Evolutionary conservation across 2,888 invertebrate species (phyloP), one percentile per base, ranked within the genome.

Genomic region (Athalia cordata): DNA sequence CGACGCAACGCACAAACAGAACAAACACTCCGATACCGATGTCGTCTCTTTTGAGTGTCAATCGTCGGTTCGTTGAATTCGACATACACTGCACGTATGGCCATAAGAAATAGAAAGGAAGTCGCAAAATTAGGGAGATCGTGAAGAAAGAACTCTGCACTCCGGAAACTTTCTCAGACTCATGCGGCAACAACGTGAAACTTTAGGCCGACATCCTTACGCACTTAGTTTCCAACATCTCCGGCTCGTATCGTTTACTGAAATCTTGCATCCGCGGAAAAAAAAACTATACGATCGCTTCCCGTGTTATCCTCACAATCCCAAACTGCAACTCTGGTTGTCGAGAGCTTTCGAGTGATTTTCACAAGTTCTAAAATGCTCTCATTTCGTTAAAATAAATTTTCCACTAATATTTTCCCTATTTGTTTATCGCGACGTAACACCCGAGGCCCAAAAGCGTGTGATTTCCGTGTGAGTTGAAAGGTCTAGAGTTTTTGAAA

Each of bases 1-100:
- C 29, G 52, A 11, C 7, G 52, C 52, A 11, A 7, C 52, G 11
- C 52, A 2, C 8, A 29, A 29, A 29, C 29, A 29, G 29, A 29
- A 29, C 29, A 29, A 29, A 29, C 29, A 13, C 7, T 72, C 29
- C 59, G 9, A 3, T 57, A 13, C 15, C 47, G n/a, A 52, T 45
- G 70, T 74, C 29, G 62, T 45, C 45, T 61, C 62, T 75, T 29
- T 64, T 52, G 75, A 64, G 15, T 75, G 75, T 75, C 75, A 75
- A 75, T 75, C 75, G 49, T 47, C 64, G 75, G 49, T 75, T 75
- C 75, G 72, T 72, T 59, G 50, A 61, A 62, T 75, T 64, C 52
- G 75, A 62, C 4, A 7, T 49, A 62, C 29, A 29, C n/a, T 9
- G 8, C 45, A 8, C 65, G 9, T n/a, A 29, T 9, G n/a, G 6